Evolutionary conservation across 2,113 vertebrate genomes (phyloP).

Genomic region (Electrona antarctica): DNA sequence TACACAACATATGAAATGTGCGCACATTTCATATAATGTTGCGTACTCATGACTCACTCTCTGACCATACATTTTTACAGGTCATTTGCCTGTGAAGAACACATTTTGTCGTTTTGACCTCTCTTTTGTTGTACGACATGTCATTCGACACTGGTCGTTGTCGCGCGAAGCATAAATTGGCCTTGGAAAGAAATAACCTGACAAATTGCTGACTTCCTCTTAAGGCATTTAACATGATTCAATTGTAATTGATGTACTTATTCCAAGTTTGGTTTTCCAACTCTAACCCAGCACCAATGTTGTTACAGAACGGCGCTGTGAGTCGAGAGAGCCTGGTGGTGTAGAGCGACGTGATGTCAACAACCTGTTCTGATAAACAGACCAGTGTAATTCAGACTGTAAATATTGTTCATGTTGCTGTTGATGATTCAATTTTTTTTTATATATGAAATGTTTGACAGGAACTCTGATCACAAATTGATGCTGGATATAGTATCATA

Average conservation of each 20-base stretch:
- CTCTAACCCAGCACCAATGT: not conserved
- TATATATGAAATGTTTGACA: slow-evolving; percentile 4
- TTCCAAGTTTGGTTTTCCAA: not conserved
- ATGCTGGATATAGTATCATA: slow-evolving; percentile 22
- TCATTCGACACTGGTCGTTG: too few relatives aligned
- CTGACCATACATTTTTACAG: too few relatives aligned
- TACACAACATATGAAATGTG: too few relatives aligned
- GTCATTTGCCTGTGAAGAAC: too few relatives aligned
- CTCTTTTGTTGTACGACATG: too few relatives aligned
- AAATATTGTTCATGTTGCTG: slow-evolving; percentile 41
- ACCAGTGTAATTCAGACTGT: slow-evolving; percentile 31
- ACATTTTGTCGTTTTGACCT: too few relatives aligned
- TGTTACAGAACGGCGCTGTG: slow-evolving; percentile 85
- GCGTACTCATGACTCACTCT: too few relatives aligned
- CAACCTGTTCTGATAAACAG: not conserved
- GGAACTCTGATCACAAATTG: not conserved
- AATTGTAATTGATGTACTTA: not conserved
- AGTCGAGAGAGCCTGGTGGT: slow-evolving; percentile 91
- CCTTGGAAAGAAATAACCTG: too few relatives aligned
- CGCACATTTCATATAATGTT: too few relatives aligned
- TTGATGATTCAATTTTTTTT: slow-evolving; percentile 21
- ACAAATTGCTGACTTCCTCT: too few relatives aligned
- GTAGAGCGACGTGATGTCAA: slow-evolving; percentile 40
- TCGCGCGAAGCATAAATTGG: too few relatives aligned
- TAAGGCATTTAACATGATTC: not conserved